Evolutionary conservation across 2,113 vertebrate genomes (phyloP).

Genomic region (Ivindomyrus marchei): DNA sequence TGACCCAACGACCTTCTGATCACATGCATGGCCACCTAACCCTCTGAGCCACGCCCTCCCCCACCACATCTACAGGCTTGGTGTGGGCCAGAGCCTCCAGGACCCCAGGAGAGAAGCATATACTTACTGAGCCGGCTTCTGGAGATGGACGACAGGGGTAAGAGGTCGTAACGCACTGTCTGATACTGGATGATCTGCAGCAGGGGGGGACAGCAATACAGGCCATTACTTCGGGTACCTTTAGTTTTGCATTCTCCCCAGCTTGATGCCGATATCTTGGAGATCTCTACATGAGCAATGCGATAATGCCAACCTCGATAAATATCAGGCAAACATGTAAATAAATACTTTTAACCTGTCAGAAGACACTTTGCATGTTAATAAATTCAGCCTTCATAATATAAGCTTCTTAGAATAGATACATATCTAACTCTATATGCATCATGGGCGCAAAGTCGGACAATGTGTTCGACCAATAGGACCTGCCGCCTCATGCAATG

Average conservation of each 20-base stretch:
- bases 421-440: background rate
- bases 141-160: conserved; percentile 66
- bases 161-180: conserved; percentile 68
- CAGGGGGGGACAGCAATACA: background rate
- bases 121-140: conserved; percentile 67
- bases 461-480: background rate
- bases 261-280: background rate
- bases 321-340: background rate
- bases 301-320: background rate
- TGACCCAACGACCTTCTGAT: background rate
- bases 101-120: background rate
- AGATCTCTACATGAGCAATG: background rate
- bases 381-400: background rate
- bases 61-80: background rate
- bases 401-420: background rate
- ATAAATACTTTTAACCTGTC: background rate
- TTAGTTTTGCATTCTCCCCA: background rate
- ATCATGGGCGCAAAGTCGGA: background rate
- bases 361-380: background rate
- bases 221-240: background rate
- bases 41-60: background rate
- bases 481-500: background rate
- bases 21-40: background rate
- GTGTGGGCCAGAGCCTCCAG: background rate
- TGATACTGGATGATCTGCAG: conserved; percentile 71